Conservation (phyloP, 2,113 vertebrate genomes). For the Oncorhynchus tshawytscha region DNA sequence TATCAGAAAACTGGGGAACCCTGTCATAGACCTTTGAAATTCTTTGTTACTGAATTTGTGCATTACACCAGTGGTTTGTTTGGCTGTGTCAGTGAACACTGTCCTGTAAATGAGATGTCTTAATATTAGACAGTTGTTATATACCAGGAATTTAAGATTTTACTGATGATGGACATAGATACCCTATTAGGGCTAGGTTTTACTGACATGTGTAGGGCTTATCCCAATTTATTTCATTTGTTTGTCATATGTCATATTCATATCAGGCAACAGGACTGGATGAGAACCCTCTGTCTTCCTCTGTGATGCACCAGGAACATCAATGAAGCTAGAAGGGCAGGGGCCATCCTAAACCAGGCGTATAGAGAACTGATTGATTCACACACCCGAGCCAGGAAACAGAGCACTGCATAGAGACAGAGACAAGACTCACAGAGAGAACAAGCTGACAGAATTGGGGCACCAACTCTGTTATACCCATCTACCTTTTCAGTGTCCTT, state of each 20-base stretch:
- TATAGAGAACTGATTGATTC: slow-evolving; percentile 61
- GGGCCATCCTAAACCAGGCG: slow-evolving; percentile 40
- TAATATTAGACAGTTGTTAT: background rate
- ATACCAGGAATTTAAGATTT: background rate
- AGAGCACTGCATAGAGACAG: slow-evolving; percentile 45
- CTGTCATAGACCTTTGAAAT: background rate
- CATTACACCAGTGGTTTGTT: slow-evolving; percentile 1
- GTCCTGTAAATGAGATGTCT: slow-evolving; percentile 1
- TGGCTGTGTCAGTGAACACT: background rate
- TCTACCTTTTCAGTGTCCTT: slow-evolving; percentile 57
- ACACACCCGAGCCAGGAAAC: slow-evolving; percentile 45
- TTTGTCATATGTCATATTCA: background rate
- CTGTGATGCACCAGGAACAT: background rate
- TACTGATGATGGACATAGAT: background rate
- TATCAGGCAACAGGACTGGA: background rate
- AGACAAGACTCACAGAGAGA: slow-evolving; percentile 47
- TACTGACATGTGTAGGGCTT: background rate
- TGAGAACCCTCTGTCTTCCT: background rate
- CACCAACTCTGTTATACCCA: slow-evolving; percentile 44
- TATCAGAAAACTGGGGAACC: too few species aligned
- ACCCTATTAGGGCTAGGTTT: background rate
- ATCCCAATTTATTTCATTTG: background rate
- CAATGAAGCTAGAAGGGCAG: background rate
- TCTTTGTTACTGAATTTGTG: background rate
- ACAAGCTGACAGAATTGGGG: slow-evolving; percentile 69